Evolutionary conservation across 2,888 invertebrate genomes (phyloP).

Genomic region (Lamproptera curius): DNA sequence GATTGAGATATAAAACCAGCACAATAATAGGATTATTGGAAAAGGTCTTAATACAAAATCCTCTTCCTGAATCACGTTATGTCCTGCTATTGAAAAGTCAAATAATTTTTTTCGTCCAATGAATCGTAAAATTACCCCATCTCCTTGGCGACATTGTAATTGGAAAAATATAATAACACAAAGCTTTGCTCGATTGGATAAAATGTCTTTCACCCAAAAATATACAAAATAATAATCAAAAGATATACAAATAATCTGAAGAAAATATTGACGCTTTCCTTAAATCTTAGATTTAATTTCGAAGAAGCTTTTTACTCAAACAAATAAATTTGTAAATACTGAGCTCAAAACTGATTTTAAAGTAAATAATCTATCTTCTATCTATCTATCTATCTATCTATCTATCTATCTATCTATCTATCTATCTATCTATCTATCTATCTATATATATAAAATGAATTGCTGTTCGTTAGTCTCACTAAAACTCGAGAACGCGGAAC

Average conservation of each 20-base stretch:
- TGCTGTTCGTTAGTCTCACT: too few species aligned
- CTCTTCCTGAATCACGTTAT: not conserved
- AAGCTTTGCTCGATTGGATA: conserved; percentile 19
- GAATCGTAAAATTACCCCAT: conserved; percentile 43
- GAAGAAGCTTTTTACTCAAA: too few species aligned
- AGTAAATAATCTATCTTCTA: too few species aligned
- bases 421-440: too few species aligned
- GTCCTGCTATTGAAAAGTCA: conserved; percentile 33
- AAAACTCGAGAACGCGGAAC: too few species aligned
- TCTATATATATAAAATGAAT: too few species aligned
- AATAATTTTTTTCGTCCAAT: conserved; percentile 32
- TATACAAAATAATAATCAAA: not conserved
- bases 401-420: too few species aligned
- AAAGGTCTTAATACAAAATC: not conserved
- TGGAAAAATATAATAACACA: conserved; percentile 33
- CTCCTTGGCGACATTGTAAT: conserved; percentile 31
- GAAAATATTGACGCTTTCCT: too few species aligned
- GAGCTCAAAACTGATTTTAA: too few species aligned
- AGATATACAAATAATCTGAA: not conserved
- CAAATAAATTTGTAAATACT: too few species aligned
- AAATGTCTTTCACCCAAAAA: conserved; percentile 8
- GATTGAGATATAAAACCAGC: not conserved
- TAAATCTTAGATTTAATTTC: too few species aligned
- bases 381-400: too few species aligned
- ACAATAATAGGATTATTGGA: not conserved